Conservation (phyloP, 2,797 vertebrate genomes). For the Spea hammondii region DNA sequence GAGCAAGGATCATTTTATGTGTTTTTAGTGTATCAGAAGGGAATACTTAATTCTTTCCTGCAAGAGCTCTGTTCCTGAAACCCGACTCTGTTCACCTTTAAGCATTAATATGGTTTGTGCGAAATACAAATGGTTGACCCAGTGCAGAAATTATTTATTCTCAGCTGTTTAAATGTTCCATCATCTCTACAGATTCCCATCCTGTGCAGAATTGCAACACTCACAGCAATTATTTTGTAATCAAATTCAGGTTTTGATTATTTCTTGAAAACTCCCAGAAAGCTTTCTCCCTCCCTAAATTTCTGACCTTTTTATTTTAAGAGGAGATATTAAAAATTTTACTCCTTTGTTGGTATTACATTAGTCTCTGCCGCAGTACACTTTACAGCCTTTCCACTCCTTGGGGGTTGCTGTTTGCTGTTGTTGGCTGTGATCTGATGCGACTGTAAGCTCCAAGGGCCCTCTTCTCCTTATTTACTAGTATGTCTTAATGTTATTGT, state of each 20-base stretch:
- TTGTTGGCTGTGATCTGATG: too few species aligned
- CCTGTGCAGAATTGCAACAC: background rate
- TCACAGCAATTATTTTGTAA: background rate
- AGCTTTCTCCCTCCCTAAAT: too few species aligned
- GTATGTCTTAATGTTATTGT: too few species aligned
- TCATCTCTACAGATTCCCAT: background rate
- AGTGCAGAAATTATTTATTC: constrained; percentile 1
- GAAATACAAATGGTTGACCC: background rate
- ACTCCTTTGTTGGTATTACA: too few species aligned
- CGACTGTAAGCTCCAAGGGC: too few species aligned
- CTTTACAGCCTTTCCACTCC: background rate
- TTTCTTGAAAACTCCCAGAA: background rate
- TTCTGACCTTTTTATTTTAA: too few species aligned
- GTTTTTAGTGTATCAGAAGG: constrained; percentile 15
- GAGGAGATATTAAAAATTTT: too few species aligned
- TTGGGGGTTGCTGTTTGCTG: background rate
- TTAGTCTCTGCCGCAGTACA: background rate
- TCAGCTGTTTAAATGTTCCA: background rate
- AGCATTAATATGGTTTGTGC: background rate
- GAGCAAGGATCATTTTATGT: constrained; percentile 16
- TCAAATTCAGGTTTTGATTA: background rate
- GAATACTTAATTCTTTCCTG: constrained; percentile 9
- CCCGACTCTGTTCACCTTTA: background rate
- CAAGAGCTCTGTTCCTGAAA: background rate
- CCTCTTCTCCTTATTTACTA: too few species aligned